Base-by-base conservation (phyloP, 1,140 invertebrate genomes). In the Cotesia chilonis region DNA sequence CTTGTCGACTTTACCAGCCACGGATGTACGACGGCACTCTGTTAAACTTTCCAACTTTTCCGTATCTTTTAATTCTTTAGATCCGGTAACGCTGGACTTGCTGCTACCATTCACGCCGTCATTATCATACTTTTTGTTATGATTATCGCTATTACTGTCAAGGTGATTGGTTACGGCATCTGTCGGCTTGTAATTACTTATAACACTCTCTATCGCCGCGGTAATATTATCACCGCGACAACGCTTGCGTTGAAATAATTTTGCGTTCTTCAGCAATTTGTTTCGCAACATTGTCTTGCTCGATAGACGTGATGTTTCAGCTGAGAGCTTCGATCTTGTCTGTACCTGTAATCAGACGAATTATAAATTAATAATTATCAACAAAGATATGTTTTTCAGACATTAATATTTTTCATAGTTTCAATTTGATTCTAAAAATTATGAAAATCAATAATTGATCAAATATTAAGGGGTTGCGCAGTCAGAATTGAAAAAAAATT, bases 251-350 rank as follows among this genome's bases (percentile, higher is more conserved):
- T 85, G 83, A 28, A 82, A 79, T 54, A 80, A 84, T 55, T 86
- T 86, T 36, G 85, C 85, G 55, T 86, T 84, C 65, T 86, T 84
- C 69, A 87, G 66, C 37, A 87, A 57, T 57, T 86, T 82, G 59
- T 87, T 86, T 47, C 81, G 81, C 4, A 85, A 68, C 2, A 75
- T 83, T 0, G 82, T 80, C 60, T 86, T 87, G 4, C 78, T 76
- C 4, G 82, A 77, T 12, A 84, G 76, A 20, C 77, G 77, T 5
- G 80, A 78, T 6, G 78, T 82, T 9, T 79, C 76, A 7, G 79
- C 76, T 41, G 81, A 74, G 6, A 74, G 79, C 10, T 80, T 77
- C 9, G 82, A 76, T 72, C 81, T 80, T 7, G 81, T 81, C 67
- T 85, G 83, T 65, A 80, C 78, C 85, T 87, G 74, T 55, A 72